Conservation (phyloP, 2,797 vertebrate species). For the Lepilemur ruficaudatus region DNA sequence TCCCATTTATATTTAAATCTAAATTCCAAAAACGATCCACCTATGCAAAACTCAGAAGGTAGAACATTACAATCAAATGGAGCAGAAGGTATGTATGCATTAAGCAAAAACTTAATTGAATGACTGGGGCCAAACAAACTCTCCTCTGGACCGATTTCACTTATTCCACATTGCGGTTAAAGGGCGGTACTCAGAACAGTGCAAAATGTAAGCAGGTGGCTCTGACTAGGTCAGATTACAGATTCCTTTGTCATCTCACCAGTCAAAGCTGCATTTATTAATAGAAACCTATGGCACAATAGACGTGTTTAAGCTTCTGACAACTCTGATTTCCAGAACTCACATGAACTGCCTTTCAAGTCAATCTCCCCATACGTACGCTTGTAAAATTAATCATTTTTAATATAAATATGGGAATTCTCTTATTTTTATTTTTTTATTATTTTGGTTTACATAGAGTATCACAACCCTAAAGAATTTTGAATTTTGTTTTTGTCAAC, state of each 20-base stretch:
- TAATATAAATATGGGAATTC: not conserved
- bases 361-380: no score
- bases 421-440: not conserved
- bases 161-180: not conserved
- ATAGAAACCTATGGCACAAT: not conserved
- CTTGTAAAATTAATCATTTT: not conserved
- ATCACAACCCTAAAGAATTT: not conserved
- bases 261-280: no score
- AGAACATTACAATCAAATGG: not conserved
- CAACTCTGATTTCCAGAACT: rapidly evolving
- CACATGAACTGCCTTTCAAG: not conserved
- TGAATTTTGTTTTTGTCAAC: not conserved
- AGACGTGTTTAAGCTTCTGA: not conserved
- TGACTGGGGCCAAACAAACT: not conserved
- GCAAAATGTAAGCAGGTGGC: rapidly evolving
- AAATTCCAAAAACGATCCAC: not conserved
- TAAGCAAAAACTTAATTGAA: not conserved
- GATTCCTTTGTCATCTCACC: not conserved
- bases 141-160: not conserved
- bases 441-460: not conserved
- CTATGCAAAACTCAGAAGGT: not conserved
- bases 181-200: not conserved
- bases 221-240: not conserved
- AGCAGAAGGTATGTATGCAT: no score
- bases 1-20: not conserved